These are phyloP conservation scores for Eristalinus aeneus DNA, from an alignment of 2,888 invertebrate species.

Conservation along the genomic window DNA sequence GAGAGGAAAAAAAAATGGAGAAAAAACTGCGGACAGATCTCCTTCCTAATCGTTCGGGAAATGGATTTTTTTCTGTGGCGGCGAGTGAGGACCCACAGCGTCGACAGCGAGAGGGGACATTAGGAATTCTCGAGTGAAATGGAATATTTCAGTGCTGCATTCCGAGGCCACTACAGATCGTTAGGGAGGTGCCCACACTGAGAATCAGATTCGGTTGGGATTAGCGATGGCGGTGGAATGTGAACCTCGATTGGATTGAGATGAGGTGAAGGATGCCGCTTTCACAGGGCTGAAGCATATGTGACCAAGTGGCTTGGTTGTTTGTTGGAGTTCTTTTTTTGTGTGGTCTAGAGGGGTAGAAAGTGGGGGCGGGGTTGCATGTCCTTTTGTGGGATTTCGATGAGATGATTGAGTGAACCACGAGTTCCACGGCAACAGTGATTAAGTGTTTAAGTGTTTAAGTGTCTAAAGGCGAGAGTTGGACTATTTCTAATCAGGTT, in stretches of 20 bases:
- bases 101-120: not conserved
- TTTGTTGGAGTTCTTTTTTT: too few species aligned
- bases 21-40: not conserved
- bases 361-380: not conserved
- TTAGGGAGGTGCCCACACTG: not conserved
- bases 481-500: too few species aligned
- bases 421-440: too few species aligned
- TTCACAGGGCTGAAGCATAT: not conserved
- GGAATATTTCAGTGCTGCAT: slow-evolving; percentile 1
- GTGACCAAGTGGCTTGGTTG: not conserved
- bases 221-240: not conserved
- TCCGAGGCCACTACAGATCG: slow-evolving; percentile 1
- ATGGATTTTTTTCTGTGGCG: not conserved
- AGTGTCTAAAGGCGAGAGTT: too few species aligned
- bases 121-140: slow-evolving; percentile 26
- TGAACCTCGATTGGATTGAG: not conserved
- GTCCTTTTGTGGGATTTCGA: too few species aligned
- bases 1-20: not conserved
- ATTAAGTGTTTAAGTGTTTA: too few species aligned
- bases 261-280: not conserved
- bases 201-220: not conserved
- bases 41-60: slow-evolving; percentile 14
- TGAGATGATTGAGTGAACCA: too few species aligned
- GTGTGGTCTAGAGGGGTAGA: not conserved
- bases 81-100: not conserved